These are phyloP conservation scores for Emys orbicularis DNA, from an alignment of 2,797 vertebrate species.

Conservation along the genomic window DNA sequence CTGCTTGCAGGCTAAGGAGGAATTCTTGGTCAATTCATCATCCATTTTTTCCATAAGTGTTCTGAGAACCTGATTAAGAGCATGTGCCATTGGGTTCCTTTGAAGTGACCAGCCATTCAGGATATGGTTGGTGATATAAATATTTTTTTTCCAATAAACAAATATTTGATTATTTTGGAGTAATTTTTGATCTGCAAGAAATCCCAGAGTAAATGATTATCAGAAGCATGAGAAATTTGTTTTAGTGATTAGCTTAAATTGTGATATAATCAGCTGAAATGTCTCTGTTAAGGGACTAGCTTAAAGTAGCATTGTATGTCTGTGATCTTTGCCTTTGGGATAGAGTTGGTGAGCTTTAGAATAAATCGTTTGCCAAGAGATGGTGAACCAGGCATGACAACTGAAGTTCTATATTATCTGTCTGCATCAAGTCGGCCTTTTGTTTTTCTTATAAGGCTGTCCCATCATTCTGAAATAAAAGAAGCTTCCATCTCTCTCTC, in stretches of 20 bases:
- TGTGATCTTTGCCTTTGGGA: neutral
- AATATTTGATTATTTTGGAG: neutral
- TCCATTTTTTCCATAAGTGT: too few species aligned
- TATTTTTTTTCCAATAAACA: neutral
- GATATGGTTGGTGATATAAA: neutral
- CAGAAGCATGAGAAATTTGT: neutral
- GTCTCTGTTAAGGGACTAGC: neutral
- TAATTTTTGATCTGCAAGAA: neutral
- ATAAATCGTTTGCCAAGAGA: neutral
- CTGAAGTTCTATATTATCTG: neutral
- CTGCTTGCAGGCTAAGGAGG: neutral
- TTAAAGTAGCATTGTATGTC: neutral
- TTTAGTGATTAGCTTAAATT: neutral
- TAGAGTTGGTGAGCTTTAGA: neutral
- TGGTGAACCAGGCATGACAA: neutral
- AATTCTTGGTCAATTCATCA: too few species aligned
- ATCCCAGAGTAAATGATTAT: neutral
- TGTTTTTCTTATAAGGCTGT: neutral
- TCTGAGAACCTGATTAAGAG: too few species aligned
- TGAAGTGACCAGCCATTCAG: too few species aligned
- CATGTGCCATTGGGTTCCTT: neutral
- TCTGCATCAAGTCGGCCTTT: neutral
- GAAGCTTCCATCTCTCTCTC: neutral
- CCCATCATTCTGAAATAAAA: neutral
- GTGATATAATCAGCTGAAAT: neutral